Conservation (phyloP, 1,140 invertebrate genomes). For the Sipha flava region DNA sequence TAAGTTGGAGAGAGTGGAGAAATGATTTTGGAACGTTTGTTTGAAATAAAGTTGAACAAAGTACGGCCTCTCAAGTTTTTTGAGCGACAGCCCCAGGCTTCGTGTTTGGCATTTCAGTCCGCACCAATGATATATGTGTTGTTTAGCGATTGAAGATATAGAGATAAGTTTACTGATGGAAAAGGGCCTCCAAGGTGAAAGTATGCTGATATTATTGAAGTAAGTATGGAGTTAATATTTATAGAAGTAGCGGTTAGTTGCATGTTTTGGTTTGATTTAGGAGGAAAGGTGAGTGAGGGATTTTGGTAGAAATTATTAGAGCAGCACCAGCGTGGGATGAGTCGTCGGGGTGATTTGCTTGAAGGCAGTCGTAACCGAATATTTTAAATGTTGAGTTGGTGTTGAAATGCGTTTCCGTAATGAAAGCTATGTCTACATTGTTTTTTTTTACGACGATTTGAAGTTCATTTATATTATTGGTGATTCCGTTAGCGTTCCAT, state of each 20-base stretch:
- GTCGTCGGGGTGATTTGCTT: no score
- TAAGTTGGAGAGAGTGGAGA: conserved; percentile 34
- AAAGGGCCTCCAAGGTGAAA: conserved; percentile 36
- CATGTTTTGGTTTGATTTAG: neutral
- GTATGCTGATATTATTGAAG: conserved; percentile 38
- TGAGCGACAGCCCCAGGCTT: conserved; percentile 40
- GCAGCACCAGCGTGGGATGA: no score
- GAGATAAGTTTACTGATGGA: neutral
- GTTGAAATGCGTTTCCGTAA: conserved; percentile 34
- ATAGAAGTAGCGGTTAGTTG: neutral
- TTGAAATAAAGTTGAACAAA: conserved; percentile 37
- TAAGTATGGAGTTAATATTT: neutral
- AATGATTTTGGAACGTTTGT: conserved; percentile 39
- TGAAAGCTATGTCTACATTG: conserved; percentile 36
- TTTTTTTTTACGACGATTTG: no score
- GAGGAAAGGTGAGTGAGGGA: no score
- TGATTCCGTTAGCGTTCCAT: conserved; percentile 35
- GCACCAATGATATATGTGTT: conserved; percentile 42
- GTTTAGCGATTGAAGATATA: conserved; percentile 37
- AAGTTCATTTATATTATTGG: conserved; percentile 34
- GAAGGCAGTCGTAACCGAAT: no score
- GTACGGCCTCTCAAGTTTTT: neutral
- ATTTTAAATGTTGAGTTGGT: no score
- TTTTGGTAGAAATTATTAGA: no score
- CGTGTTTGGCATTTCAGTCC: conserved; percentile 45